Percentiles rank a stretch among this genome's conserved stretches.
These are phyloP conservation scores for Mastigias papua DNA, from an alignment of 30 jellyfish, hydroid and myxozoan genomes.

Conservation along the genomic window DNA sequence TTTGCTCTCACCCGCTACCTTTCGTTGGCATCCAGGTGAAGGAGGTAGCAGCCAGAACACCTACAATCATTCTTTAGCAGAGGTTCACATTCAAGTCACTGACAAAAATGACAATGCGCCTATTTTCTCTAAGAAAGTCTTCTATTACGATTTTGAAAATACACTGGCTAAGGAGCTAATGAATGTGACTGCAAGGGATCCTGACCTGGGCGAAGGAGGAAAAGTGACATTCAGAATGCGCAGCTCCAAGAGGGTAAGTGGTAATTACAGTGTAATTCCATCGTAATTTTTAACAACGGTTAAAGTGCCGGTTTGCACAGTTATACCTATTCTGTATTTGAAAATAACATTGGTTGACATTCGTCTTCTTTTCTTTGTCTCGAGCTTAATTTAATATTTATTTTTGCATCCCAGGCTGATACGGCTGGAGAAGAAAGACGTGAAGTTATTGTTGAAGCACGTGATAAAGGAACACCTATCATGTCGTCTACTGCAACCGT, in stretches of 20 bases:
- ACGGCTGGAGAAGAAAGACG: slow-evolving; percentile 51
- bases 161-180: slow-evolving; percentile 8
- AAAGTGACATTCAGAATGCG: slow-evolving; percentile 24
- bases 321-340: not conserved
- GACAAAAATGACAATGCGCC: slow-evolving; percentile 97
- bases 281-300: not conserved
- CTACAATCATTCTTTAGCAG: slow-evolving; percentile 44
- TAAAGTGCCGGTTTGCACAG: not conserved
- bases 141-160: slow-evolving; percentile 12
- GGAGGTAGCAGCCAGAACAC: slow-evolving; percentile 76
- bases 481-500: too few relatives aligned
- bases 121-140: slow-evolving; percentile 46
- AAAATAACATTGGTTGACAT: too few relatives aligned
- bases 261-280: not conserved
- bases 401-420: slow-evolving; percentile 25
- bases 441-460: slow-evolving; percentile 68
- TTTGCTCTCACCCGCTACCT: too few relatives aligned
- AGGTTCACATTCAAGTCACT: slow-evolving; percentile 58
- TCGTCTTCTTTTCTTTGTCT: not conserved
- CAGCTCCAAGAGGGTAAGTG: slow-evolving; percentile 49
- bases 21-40: too few relatives aligned
- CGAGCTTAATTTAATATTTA: too few relatives aligned
- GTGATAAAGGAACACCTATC: slow-evolving; percentile 70
- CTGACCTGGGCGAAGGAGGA: slow-evolving; percentile 45
- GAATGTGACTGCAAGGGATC: slow-evolving; percentile 38